These are phyloP conservation scores for Eurytoma adleriae DNA, from an alignment of 2,888 invertebrate genomes.

Conservation along the genomic window DNA sequence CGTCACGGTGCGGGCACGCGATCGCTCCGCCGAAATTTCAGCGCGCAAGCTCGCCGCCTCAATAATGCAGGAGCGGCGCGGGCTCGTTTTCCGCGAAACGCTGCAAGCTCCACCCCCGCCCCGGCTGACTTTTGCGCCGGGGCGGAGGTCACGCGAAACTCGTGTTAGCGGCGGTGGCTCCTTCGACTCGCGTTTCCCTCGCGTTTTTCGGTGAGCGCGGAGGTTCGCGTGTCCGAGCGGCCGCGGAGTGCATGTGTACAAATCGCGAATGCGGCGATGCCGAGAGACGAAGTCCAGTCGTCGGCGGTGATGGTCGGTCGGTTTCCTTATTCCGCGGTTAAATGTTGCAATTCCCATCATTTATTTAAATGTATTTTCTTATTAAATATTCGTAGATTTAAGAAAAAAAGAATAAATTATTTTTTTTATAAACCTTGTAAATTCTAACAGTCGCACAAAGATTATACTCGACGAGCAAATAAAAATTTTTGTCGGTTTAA, in stretches of 20 bases:
- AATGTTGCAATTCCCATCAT: background rate
- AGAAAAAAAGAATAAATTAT: no score
- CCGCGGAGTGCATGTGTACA: no score
- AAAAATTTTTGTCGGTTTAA: no score
- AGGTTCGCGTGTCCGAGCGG: conserved; percentile 7
- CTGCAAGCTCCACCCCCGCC: background rate
- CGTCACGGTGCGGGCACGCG: conserved; percentile 7
- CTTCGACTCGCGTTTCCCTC: background rate
- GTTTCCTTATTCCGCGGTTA: background rate
- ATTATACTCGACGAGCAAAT: no score
- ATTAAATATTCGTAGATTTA: no score
- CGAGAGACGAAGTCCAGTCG: background rate
- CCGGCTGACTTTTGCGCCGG: background rate
- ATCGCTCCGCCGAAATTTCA: background rate
- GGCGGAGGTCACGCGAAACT: conserved; percentile 69
- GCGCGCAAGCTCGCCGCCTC: background rate
- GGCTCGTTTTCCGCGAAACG: conserved; percentile 38
- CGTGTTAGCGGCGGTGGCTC: conserved; percentile 69
- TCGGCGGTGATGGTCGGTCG: background rate
- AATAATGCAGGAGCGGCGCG: conserved; percentile 20
- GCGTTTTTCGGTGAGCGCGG: background rate
- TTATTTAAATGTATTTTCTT: no score
- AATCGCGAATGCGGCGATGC: background rate
- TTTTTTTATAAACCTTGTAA: no score
- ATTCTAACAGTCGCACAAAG: no score